Base-by-base conservation (phyloP, 2,797 vertebrate genomes). In the Moxostoma hubbsi region DNA sequence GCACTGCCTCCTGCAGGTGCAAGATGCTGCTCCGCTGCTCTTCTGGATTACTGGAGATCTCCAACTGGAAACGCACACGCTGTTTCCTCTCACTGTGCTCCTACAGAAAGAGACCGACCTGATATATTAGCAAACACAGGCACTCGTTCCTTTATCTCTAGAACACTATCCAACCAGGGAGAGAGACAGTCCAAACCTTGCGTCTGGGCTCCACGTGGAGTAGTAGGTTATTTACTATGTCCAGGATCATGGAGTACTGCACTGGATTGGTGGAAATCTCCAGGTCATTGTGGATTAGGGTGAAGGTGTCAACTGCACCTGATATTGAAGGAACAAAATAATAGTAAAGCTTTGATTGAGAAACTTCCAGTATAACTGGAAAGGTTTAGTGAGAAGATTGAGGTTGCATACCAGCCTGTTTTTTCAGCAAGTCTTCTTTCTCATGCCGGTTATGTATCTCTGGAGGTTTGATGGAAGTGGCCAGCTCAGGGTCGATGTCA, bases 41-140 rank as follows among this genome's bases (percentile, higher is more conserved):
- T 90, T 99, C 98, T 0, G 98, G 98, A 88, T 99, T 98, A 88
- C 97, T 99, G 62, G 97, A 99, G 84, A 99, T 99, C 86, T 99
- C 98, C 85, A 99, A 92, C 90, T 99, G 98, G 90, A 99, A 99
- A 58, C 98, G 97, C 13, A 99, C 98, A 0, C 98, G 91, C 87
- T 99, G 98, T 87, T 99, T 99, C 89, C 98, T 98, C 91, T 99
- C 98, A 24, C 98, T 99, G 90, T 99, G 98, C 89, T 99, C 98
- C 98, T 99, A 77, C 6, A 53, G 80, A 24, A 51, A n/a, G 13
- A 9, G 58, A 70, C 43, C 65, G 5, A 43, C 11, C 4, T 43
- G 5, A 13, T 0, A 10, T 7, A 80, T 78, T 55, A 67, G 47
- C 45, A 57, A 16, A 45, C 12, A 1, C 1, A 9, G 9, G 7